These are phyloP conservation scores for Emydura subglobosa DNA, from an alignment of 2,113 vertebrate genomes.

Conservation along the genomic window DNA sequence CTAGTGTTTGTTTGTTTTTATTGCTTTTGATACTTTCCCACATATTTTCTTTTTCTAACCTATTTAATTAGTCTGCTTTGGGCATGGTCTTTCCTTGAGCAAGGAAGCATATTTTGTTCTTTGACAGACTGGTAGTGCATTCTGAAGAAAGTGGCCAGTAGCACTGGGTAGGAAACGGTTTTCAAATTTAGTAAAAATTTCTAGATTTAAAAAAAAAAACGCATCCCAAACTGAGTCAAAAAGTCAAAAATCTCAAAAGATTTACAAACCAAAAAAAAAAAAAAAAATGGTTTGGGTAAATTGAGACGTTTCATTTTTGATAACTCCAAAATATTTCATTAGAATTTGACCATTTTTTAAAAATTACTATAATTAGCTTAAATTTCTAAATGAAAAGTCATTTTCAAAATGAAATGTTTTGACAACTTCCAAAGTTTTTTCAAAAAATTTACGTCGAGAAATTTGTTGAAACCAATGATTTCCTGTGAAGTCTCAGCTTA, in stretches of 20 bases:
- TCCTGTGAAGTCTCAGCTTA: neutral
- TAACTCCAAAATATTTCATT: neutral
- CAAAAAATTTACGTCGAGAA: neutral
- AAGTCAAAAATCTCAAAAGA: neutral
- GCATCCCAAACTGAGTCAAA: neutral
- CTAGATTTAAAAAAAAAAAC: neutral
- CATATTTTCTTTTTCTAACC: neutral
- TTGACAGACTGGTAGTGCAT: neutral
- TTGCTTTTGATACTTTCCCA: neutral
- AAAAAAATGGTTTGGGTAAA: neutral
- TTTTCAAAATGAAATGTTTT: neutral
- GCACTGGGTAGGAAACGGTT: neutral
- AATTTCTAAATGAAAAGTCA: neutral
- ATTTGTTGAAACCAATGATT: neutral
- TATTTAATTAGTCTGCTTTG: neutral
- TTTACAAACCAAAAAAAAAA: neutral
- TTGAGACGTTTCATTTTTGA: neutral
- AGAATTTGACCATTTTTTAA: neutral
- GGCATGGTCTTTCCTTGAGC: neutral
- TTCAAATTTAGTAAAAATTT: neutral
- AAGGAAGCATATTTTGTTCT: neutral
- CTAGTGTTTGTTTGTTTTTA: neutral
- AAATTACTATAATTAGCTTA: neutral
- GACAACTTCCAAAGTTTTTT: neutral
- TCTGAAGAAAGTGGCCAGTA: neutral